Percentiles rank a stretch among this genome's conserved stretches.
Evolutionary conservation across 2,888 invertebrate species (phyloP).

Genomic region (Tortrix viridana): DNA sequence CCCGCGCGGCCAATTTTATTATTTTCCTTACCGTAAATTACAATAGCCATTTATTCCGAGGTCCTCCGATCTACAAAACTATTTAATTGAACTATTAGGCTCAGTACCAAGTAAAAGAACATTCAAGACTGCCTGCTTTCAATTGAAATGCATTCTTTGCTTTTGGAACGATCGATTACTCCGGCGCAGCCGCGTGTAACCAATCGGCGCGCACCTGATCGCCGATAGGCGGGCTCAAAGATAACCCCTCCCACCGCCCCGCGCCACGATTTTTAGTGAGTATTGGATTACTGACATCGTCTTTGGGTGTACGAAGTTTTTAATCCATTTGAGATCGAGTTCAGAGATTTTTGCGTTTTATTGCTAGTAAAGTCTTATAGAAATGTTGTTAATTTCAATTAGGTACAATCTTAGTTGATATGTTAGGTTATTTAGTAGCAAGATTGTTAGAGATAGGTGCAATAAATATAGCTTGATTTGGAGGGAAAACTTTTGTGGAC

Average conservation of each 20-base stretch:
- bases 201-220: slow-evolving; percentile 62
- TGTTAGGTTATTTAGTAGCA: not conserved
- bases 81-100: slow-evolving; percentile 63
- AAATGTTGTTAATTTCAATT: slow-evolving; percentile 16
- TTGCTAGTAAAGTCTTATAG: slow-evolving; percentile 7
- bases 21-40: slow-evolving; percentile 29
- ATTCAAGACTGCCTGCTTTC: slow-evolving; percentile 61
- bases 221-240: slow-evolving; percentile 55
- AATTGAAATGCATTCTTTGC: slow-evolving; percentile 72
- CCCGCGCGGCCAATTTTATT: slow-evolving; percentile 24
- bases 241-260: slow-evolving; percentile 66
- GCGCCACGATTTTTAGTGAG: slow-evolving; percentile 58
- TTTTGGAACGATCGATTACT: slow-evolving; percentile 57
- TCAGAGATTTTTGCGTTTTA: slow-evolving; percentile 9
- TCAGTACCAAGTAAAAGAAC: slow-evolving; percentile 63
- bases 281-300: slow-evolving; percentile 73
- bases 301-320: slow-evolving; percentile 48
- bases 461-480: no score
- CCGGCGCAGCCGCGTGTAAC: slow-evolving; percentile 57
- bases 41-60: slow-evolving; percentile 28
- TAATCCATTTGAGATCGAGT: slow-evolving; percentile 16
- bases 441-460: no score
- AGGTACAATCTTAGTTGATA: slow-evolving; percentile 2
- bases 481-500: no score
- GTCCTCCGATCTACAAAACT: slow-evolving; percentile 37